Conservation (phyloP, 2,888 invertebrate genomes). For the Blastobasis adustella region DNA sequence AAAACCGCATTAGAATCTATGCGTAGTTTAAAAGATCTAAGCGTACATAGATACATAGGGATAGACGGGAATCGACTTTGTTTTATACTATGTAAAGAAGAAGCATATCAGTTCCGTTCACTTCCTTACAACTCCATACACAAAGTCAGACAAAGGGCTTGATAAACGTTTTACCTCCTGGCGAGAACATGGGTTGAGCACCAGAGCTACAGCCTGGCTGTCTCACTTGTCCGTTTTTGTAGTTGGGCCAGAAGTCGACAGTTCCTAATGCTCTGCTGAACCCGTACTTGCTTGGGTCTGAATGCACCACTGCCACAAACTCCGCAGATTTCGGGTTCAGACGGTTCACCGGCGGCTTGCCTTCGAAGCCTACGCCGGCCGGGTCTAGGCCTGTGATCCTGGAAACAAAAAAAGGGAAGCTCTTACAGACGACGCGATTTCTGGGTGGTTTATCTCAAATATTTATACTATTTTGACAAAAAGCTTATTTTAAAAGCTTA, state of each 20-base stretch:
- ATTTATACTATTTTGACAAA: too few relatives aligned
- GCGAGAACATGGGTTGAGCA: slow-evolving; percentile 32
- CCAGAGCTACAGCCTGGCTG: slow-evolving; percentile 49
- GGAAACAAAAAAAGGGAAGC: slow-evolving; percentile 7
- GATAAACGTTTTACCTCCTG: slow-evolving; percentile 30
- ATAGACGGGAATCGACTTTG: too few relatives aligned
- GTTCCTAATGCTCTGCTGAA: slow-evolving; percentile 35
- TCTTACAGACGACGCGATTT: too few relatives aligned
- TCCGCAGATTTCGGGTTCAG: slow-evolving; percentile 40
- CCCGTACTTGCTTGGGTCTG: slow-evolving; percentile 56
- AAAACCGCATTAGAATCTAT: too few relatives aligned
- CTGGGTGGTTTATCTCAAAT: too few relatives aligned
- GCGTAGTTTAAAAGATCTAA: too few relatives aligned
- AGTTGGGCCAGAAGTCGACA: slow-evolving; percentile 65
- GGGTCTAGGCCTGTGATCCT: slow-evolving; percentile 63
- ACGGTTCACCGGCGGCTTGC: slow-evolving; percentile 26
- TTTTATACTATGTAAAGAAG: too few relatives aligned
- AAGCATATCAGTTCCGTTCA: too few relatives aligned
- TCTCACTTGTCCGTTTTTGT: slow-evolving; percentile 28
- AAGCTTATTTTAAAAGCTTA: too few relatives aligned
- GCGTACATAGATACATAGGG: too few relatives aligned
- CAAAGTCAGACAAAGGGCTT: too few relatives aligned
- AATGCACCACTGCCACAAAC: slow-evolving; percentile 46
- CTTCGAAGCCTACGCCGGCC: slow-evolving; percentile 43
- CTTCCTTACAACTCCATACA: too few relatives aligned